Conservation (phyloP, 2,888 invertebrate species). For the Galeruca laticollis region DNA sequence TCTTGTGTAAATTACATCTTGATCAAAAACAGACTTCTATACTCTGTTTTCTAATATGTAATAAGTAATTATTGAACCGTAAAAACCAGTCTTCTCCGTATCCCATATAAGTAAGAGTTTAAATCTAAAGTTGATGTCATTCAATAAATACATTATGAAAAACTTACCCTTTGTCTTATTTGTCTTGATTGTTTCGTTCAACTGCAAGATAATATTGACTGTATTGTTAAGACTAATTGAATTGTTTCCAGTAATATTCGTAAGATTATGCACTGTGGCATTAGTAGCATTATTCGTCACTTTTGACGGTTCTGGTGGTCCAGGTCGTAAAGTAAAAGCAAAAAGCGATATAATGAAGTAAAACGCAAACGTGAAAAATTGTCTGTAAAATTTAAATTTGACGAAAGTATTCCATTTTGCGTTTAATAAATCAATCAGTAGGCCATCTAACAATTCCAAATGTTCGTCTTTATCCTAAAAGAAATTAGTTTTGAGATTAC, state of each 20-base stretch:
- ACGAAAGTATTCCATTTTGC: constrained; percentile 99
- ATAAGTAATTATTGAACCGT: too few relatives aligned
- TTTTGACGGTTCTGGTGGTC: constrained; percentile 70
- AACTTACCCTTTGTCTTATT: constrained; percentile 19
- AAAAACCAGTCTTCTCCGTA: too few relatives aligned
- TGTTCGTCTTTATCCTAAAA: constrained; percentile 92
- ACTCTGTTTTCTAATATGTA: too few relatives aligned
- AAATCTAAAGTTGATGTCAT: too few relatives aligned
- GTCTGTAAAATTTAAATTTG: constrained; percentile 92
- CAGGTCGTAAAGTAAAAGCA: constrained; percentile 91
- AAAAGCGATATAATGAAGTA: constrained; percentile 91
- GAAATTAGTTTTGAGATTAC: constrained; percentile 53
- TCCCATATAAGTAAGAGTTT: too few relatives aligned
- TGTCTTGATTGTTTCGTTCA: constrained; percentile 28
- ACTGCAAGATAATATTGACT: constrained; percentile 7
- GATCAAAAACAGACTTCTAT: too few relatives aligned
- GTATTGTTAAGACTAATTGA: constrained; percentile 32
- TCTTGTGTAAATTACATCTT: too few relatives aligned
- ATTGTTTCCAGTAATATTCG: constrained; percentile 42
- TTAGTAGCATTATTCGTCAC: constrained; percentile 49
- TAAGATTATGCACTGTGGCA: constrained; percentile 34
- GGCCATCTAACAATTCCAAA: constrained; percentile 93
- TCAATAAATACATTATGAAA: too few relatives aligned
- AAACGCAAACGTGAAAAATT: constrained; percentile 89
- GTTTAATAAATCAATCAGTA: constrained; percentile 91